Conservation (phyloP, 37 sponge, comb jelly and placozoan species). For the Crambe crambe region DNA sequence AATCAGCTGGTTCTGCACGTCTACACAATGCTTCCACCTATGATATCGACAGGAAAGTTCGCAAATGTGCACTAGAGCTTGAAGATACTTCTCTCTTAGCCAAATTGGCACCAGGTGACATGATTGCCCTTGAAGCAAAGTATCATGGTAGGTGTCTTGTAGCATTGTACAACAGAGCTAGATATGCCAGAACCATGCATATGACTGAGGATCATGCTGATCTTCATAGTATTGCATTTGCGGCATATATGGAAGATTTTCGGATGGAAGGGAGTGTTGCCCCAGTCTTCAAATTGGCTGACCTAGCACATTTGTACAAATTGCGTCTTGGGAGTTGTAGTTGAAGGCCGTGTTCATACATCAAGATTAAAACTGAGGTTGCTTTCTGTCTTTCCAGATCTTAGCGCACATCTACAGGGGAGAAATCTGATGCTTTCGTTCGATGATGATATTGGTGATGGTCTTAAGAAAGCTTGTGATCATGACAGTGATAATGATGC, state of each 20-base stretch:
- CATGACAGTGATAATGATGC: too few relatives aligned
- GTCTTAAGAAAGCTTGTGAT: too few relatives aligned
- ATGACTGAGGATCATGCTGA: not conserved
- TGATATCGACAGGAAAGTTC: slow-evolving; percentile 28
- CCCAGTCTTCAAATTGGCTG: slow-evolving; percentile 1
- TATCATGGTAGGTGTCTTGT: slow-evolving; percentile 20
- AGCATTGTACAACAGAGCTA: slow-evolving; percentile 30
- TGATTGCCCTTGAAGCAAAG: too few relatives aligned
- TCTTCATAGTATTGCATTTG: slow-evolving; percentile 2
- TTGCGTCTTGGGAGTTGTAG: not conserved
- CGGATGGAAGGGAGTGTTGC: slow-evolving; percentile 7
- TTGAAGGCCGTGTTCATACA: not conserved
- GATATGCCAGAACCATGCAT: not conserved
- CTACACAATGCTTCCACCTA: slow-evolving; percentile 40
- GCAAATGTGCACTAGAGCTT: slow-evolving; percentile 26
- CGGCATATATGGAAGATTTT: not conserved
- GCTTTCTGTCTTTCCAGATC: too few relatives aligned
- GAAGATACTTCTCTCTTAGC: not conserved
- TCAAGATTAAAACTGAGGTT: too few relatives aligned
- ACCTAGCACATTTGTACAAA: not conserved
- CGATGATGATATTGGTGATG: too few relatives aligned
- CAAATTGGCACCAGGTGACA: slow-evolving; percentile 1
- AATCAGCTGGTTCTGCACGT: not conserved
- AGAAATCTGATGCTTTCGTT: too few relatives aligned
- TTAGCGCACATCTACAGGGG: too few relatives aligned